Conservation (phyloP, 1,140 invertebrate species). For the Episyrphus balteatus region DNA sequence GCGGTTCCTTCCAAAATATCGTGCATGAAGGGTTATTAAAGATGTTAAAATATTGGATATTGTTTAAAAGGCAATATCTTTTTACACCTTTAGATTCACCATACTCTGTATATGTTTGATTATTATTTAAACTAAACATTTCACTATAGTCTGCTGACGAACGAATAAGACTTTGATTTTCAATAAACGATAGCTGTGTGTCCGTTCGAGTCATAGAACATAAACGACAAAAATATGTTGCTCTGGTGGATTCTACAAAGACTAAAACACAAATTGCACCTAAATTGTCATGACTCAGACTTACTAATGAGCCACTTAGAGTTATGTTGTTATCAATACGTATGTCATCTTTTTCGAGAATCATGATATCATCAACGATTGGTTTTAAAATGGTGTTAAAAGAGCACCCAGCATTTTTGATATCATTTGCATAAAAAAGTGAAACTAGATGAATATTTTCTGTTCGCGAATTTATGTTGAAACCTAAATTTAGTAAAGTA, state of each 20-base stretch:
- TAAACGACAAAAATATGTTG: slow-evolving; percentile 1
- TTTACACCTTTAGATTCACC: slow-evolving; percentile 3
- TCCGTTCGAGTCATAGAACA: slow-evolving; percentile 3
- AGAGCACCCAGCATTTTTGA: slow-evolving; percentile 1
- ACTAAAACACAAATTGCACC: slow-evolving; percentile 3
- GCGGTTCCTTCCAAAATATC: slow-evolving; percentile 3
- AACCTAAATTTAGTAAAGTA: slow-evolving; percentile 1
- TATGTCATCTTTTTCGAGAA: slow-evolving; percentile 2
- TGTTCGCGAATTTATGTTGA: slow-evolving; percentile 1
- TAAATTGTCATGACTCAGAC: slow-evolving; percentile 4
- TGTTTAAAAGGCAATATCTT: not conserved
- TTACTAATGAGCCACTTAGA: slow-evolving; percentile 3
- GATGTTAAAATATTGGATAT: slow-evolving; percentile 1
- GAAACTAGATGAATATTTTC: slow-evolving; percentile 1
- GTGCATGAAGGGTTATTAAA: slow-evolving; percentile 1
- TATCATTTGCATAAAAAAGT: slow-evolving; percentile 3
- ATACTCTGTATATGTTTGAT: not conserved
- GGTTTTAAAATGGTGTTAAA: slow-evolving; percentile 1
- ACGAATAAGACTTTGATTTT: not conserved
- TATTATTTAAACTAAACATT: not conserved
- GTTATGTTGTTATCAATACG: not conserved
- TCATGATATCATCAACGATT: not conserved
- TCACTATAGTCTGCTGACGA: slow-evolving; percentile 1
- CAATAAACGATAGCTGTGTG: not conserved
- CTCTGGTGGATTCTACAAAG: slow-evolving; percentile 2